Percentiles rank a stretch among this genome's conserved stretches.
phyloP scores from a whole-genome alignment of 1,140 invertebrate species.

The Rhysida immarginata region DNA sequence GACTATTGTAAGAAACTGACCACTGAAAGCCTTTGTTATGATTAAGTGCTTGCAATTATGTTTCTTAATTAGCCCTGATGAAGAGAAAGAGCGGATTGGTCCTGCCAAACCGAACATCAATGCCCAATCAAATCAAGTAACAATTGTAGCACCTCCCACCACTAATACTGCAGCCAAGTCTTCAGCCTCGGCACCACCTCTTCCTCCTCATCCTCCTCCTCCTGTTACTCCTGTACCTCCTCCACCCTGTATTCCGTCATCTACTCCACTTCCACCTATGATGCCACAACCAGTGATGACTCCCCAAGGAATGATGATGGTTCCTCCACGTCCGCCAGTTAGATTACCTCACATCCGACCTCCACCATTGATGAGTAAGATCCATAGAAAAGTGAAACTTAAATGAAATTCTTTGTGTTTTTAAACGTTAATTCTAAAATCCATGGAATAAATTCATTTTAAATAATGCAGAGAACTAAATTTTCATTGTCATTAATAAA shows the following conservation, averaged over 20 bases:
- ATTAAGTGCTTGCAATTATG: too few species aligned
- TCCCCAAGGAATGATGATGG: constrained; percentile 9
- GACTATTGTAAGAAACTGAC: constrained; percentile 81
- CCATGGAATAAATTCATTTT: too few species aligned
- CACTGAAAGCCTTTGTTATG: too few species aligned
- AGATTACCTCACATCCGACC: constrained; percentile 26
- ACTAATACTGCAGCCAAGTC: constrained; percentile 12
- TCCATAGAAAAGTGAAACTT: too few species aligned
- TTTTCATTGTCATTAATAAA: too few species aligned
- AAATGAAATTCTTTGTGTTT: too few species aligned
- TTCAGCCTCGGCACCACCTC: constrained; percentile 13
- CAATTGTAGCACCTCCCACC: too few species aligned
- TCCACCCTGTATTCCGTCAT: constrained; percentile 11
- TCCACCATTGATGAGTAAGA: constrained; percentile 17
- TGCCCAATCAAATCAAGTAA: too few species aligned
- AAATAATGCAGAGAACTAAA: too few species aligned
- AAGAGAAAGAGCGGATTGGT: constrained; percentile 65
- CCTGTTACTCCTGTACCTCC: constrained; percentile 12
- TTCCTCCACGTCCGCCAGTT: constrained; percentile 16
- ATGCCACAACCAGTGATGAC: constrained; percentile 9
- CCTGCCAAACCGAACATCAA: constrained; percentile 28
- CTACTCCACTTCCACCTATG: constrained; percentile 6
- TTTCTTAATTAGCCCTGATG: constrained; percentile 52
- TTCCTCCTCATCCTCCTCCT: constrained; percentile 17
- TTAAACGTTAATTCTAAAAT: too few species aligned